phyloP scores from a whole-genome alignment of 2,888 invertebrate species.

The Dysmachus trigonus region DNA sequence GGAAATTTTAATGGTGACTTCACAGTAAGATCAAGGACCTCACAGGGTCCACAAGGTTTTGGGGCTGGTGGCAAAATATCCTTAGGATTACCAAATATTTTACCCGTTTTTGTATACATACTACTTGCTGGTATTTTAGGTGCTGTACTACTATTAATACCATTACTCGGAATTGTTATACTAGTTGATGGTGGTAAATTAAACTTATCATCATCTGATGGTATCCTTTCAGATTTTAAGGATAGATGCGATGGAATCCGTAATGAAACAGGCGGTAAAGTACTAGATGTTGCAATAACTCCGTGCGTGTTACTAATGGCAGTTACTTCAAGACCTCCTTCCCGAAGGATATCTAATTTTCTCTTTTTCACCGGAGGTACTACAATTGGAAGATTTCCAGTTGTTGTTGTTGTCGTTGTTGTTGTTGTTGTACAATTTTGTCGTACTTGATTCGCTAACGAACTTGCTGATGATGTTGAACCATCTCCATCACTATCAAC shows the following conservation, averaged over 20 bases:
- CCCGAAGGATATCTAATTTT: conserved; percentile 78
- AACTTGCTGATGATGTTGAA: neutral
- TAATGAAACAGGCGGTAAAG: conserved; percentile 18
- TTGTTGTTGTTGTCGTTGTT: neutral
- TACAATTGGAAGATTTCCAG: conserved; percentile 2
- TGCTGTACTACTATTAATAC: neutral
- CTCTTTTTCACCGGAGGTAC: conserved; percentile 69
- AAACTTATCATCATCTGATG: conserved; percentile 36
- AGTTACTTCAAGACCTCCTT: conserved; percentile 79
- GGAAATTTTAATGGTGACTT: conserved; percentile 45
- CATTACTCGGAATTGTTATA: conserved; percentile 34
- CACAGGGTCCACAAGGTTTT: neutral
- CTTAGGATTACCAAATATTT: conserved; percentile 52
- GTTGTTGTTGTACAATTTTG: neutral
- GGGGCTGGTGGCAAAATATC: conserved; percentile 46
- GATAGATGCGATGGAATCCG: conserved; percentile 15
- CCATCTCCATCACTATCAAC: conserved; percentile 51
- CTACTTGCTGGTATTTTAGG: conserved; percentile 47
- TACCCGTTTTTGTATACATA: conserved; percentile 50
- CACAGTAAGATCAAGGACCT: conserved; percentile 47
- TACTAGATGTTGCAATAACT: conserved; percentile 38
- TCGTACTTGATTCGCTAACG: neutral
- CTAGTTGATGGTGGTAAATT: conserved; percentile 45
- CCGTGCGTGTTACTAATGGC: conserved; percentile 64
- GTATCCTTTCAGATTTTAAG: neutral